These are phyloP conservation scores for Anagrus nilaparvatae DNA, from an alignment of 1,140 invertebrate species.

Conservation along the genomic window DNA sequence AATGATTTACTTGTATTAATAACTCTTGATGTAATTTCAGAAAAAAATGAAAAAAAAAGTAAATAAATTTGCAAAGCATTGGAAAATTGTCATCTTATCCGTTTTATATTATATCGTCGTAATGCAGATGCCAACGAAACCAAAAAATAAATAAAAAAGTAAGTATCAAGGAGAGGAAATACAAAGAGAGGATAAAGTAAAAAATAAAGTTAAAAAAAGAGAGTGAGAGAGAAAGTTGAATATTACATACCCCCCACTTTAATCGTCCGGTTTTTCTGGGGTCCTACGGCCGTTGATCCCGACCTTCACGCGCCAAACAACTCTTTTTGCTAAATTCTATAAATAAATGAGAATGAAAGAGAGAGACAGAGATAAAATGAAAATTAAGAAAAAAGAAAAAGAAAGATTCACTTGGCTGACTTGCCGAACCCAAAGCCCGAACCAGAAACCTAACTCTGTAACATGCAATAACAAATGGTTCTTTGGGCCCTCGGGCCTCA, in stretches of 20 bases:
- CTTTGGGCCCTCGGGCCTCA: slow-evolving; percentile 16
- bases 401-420: no score
- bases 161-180: not conserved
- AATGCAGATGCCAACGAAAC: no score
- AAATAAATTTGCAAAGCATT: no score
- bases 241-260: slow-evolving; percentile 1
- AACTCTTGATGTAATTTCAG: no score
- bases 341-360: slow-evolving; percentile 1
- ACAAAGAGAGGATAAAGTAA: not conserved
- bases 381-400: not conserved
- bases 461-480: no score
- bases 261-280: slow-evolving; percentile 22
- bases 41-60: no score
- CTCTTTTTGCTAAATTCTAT: slow-evolving; percentile 25
- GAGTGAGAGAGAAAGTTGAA: slow-evolving; percentile 1
- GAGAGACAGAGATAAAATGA: not conserved
- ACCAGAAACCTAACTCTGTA: slow-evolving; percentile 22
- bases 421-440: slow-evolving; percentile 30
- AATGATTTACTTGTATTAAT: no score
- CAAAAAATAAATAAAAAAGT: no score
- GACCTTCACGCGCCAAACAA: slow-evolving; percentile 43
- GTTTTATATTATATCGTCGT: no score
- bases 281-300: slow-evolving; percentile 44
- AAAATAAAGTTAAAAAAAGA: not conserved
- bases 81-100: no score